Evolutionary conservation across 2,797 vertebrate species (phyloP), one percentile per base, ranked within the genome.

Genomic region (Microctenopoma lineatum): DNA sequence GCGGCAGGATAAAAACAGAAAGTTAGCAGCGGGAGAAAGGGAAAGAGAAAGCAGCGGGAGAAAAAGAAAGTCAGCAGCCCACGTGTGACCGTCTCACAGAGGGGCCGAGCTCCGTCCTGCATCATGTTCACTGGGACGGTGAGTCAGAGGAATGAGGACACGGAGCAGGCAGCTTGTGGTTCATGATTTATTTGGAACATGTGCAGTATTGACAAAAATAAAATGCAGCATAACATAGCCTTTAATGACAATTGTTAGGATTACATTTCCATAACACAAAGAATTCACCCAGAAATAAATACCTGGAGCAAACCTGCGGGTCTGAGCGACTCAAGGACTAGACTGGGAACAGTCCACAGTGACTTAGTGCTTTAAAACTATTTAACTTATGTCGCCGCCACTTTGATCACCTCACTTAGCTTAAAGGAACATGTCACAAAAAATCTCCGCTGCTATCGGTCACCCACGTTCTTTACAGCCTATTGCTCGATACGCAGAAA

Each of bases 151-250:
- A 69, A 70, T 50, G 11, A 56, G 58, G 27, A 52, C 1, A 39
- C 4, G 7, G 1, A 34, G 57, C 38, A 57, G 16, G 47, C 13
- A 55, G 9, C 13, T 0, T 59, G 62, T 14, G 21, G 13, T 54
- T 74, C 32, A 70, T 77, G 66, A 86, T 94, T 94, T 93, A 94
- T 93, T 94, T 32, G 60, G 56, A 61, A 62, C 32, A 81, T 81
- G 62, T 87, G 77, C 75, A 87, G 68, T 61, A 78, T 45, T 83
- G 81, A 84, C 63, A 83, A 66, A 77, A 71, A 71, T 80, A 54
- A 72, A 77, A 80, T 70, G 69, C 61, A 77, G 57, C 57, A 76
- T 63, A 46, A 77, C 27, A 79, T 82, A 79, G 82, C 66, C 12
- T 76, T 70, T 41, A 52, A 81, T 67, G 47, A 62, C 27, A 9